phyloP scores from a whole-genome alignment of 1,140 invertebrate genomes.

The Alviniconcha marisindica region DNA sequence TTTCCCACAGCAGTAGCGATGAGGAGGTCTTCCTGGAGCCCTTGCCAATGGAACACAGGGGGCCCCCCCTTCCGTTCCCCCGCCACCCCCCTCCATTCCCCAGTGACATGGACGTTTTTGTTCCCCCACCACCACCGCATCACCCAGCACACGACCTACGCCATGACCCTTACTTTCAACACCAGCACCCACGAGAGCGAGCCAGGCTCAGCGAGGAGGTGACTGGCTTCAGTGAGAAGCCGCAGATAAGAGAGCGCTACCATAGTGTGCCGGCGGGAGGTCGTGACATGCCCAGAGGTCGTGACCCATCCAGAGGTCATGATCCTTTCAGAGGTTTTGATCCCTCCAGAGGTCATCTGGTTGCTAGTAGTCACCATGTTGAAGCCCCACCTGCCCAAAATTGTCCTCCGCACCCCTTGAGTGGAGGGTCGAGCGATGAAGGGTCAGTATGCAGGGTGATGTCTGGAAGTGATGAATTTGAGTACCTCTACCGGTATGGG shows the following conservation, averaged over 20 bases:
- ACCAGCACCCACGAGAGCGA: background rate
- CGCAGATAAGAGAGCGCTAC: background rate
- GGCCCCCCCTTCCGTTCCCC: background rate
- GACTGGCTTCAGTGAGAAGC: background rate
- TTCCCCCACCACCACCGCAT: background rate
- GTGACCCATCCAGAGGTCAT: background rate
- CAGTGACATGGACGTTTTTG: background rate
- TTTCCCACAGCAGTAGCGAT: slow-evolving; percentile 5
- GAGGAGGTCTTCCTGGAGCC: slow-evolving; percentile 9
- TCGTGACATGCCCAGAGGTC: slow-evolving; percentile 15
- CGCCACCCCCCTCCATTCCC: background rate
- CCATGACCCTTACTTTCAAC: background rate
- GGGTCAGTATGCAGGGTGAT: background rate
- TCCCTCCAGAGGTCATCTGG: background rate
- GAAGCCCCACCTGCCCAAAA: background rate
- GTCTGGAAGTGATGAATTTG: background rate
- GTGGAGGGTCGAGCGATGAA: background rate
- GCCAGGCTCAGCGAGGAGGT: background rate
- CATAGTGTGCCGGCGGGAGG: slow-evolving; percentile 6
- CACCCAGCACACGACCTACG: background rate
- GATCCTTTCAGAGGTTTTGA: background rate
- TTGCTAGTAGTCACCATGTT: background rate
- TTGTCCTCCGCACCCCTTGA: background rate
- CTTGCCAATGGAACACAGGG: background rate
- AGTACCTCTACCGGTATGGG: background rate